A percentile compares a stretch with the other conserved stretches of the same genome.
Conservation (phyloP, 2,888 invertebrate species). For the Craniophora ligustri region DNA sequence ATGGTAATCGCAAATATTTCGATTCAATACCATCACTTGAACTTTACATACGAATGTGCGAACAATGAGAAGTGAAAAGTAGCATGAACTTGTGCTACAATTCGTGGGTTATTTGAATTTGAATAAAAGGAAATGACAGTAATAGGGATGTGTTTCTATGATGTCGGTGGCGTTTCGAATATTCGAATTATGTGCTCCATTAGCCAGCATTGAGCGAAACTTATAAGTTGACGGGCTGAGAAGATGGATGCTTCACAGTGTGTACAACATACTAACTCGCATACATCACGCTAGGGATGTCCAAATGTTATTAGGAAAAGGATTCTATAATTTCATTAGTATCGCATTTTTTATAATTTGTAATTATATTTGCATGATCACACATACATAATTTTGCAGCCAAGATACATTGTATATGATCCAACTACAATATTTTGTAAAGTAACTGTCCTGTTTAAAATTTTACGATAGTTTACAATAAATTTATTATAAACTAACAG, state of each 20-base stretch:
- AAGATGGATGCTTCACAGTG: constrained; percentile 45
- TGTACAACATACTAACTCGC: constrained; percentile 32
- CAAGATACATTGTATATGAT: too few relatives aligned
- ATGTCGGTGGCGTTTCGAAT: constrained; percentile 46
- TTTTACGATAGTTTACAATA: too few relatives aligned
- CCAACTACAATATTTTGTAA: too few relatives aligned
- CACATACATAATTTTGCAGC: too few relatives aligned
- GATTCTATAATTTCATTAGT: constrained; percentile 14
- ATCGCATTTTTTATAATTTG: neutral
- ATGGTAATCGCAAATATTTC: constrained; percentile 45
- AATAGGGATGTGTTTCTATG: constrained; percentile 22
- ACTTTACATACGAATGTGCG: constrained; percentile 24
- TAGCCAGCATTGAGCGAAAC: constrained; percentile 48
- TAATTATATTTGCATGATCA: neutral
- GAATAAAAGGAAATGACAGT: constrained; percentile 47
- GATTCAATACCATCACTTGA: constrained; percentile 22
- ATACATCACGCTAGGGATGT: constrained; percentile 22
- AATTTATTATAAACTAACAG: too few relatives aligned
- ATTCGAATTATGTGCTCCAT: constrained; percentile 60
- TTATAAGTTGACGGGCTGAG: constrained; percentile 28
- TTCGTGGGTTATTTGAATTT: constrained; percentile 51
- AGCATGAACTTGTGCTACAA: constrained; percentile 27
- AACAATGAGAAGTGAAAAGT: constrained; percentile 41
- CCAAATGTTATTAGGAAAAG: constrained; percentile 30
- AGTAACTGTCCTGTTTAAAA: too few relatives aligned